Evolutionary conservation across 2,113 vertebrate species (phyloP), one percentile per base, ranked within the genome.

Genomic region (Cinclus mexicanus): DNA sequence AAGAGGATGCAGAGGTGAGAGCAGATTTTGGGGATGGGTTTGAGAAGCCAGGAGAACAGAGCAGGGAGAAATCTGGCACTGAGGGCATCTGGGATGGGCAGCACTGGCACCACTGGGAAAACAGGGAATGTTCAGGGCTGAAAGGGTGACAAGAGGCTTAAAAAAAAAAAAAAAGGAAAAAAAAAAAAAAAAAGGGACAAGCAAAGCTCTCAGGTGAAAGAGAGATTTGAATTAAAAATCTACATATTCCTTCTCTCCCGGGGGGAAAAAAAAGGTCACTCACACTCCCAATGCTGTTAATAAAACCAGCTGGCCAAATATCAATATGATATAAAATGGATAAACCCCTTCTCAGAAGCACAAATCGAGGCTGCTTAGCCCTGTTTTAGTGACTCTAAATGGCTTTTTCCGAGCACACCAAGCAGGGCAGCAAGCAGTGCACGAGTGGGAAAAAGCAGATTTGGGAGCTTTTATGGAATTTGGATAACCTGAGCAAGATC

Each of bases 1-100:
- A 4, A 47, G 42, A 46, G 29, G 63, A 55, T 77, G 68, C 86
- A 39, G 10, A 52, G 53, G 8, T 16, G 44, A 42, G 8, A 12
- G 25, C 11, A 23, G 74, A 12, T 22, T 81, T 41, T 10, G 60
- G 78, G 67, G 93, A 5, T 44, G 83, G 50, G 1, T 50, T 50
- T 42, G 63, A 20, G 79, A 12, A 6, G 0, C 0, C 10, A 9
- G 69, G 42, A 5, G 5, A 13, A 6, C 0, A 12, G 44, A 61
- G 64, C 75, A 29, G 47, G 2, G 35, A 7, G 71, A 60, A 8
- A 24, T 12, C 1, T 18, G 80, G 7, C 14, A 7, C 2, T 3
- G 26, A 9, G 70, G 60, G 35, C 42, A 55, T 64, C 21, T 69
- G 2, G 35, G 35, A 49, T 49, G 49, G 49, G 49, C 49, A 49